phyloP scores from a whole-genome alignment of 2,113 vertebrate genomes.

The Orycteropus afer region DNA sequence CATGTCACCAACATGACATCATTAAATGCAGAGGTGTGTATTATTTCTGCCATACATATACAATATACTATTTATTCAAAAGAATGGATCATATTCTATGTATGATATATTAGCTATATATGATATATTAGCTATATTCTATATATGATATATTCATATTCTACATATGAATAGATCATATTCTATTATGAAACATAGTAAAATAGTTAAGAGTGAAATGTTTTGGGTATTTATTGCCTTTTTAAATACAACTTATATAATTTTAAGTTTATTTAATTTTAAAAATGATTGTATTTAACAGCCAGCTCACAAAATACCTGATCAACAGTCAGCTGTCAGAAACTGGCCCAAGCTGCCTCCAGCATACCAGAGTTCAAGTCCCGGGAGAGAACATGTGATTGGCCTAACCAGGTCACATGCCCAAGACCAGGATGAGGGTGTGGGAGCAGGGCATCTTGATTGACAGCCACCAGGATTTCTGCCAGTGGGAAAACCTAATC shows the following conservation, averaged over 20 bases:
- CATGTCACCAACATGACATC: accelerated
- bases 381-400: background rate
- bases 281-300: background rate
- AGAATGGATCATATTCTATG: no score
- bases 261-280: background rate
- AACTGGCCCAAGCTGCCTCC: background rate
- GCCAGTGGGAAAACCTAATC: background rate
- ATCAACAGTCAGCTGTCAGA: background rate
- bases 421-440: background rate
- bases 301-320: background rate
- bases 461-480: background rate
- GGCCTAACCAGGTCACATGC: background rate
- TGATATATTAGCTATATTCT: no score
- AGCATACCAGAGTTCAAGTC: background rate
- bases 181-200: background rate
- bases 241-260: background rate
- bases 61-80: background rate
- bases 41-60: background rate
- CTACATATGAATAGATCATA: no score
- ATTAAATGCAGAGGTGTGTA: background rate
- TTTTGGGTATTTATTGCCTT: background rate
- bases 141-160: no score
- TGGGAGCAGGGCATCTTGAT: background rate
- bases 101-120: no score
- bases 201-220: background rate